These are phyloP conservation scores for Hypselothyrea guttata DNA, from an alignment of 2,888 invertebrate species.

Conservation along the genomic window DNA sequence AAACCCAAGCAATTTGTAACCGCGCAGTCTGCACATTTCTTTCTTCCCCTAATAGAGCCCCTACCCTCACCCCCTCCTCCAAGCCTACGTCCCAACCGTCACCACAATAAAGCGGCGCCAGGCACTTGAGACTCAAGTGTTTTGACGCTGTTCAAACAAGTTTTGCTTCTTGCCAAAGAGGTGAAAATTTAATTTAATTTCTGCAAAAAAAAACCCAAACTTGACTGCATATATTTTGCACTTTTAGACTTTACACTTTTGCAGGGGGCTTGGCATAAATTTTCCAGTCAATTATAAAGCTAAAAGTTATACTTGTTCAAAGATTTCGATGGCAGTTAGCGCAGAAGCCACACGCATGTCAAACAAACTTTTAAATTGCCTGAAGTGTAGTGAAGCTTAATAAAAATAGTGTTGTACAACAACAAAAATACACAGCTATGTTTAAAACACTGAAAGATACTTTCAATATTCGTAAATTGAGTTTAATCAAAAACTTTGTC, in stretches of 20 bases:
- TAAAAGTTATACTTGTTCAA: too few species aligned
- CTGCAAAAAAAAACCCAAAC: slow-evolving; percentile 16
- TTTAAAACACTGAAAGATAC: too few species aligned
- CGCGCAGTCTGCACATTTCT: slow-evolving; percentile 41
- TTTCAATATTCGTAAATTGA: too few species aligned
- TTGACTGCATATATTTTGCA: slow-evolving; percentile 13
- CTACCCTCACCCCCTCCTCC: too few species aligned
- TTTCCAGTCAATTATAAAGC: slow-evolving; percentile 17
- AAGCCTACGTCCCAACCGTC: slow-evolving; percentile 4
- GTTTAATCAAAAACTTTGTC: too few species aligned
- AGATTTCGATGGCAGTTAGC: too few species aligned
- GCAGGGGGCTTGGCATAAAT: slow-evolving; percentile 2
- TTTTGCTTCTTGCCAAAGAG: slow-evolving; percentile 23
- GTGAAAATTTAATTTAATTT: slow-evolving; percentile 51
- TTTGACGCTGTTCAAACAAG: slow-evolving; percentile 28
- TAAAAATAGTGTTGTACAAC: too few species aligned
- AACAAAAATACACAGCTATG: too few species aligned
- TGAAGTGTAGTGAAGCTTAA: too few species aligned
- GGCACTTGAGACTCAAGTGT: slow-evolving; percentile 26
- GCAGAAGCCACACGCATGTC: too few species aligned
- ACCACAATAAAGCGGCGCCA: slow-evolving; percentile 66
- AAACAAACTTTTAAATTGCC: too few species aligned
- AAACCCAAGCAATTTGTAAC: slow-evolving; percentile 47
- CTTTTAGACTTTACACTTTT: slow-evolving; percentile 5
- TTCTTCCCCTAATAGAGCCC: background rate